Evolutionary conservation across 2,888 invertebrate species (phyloP).

Genomic region (Biston stratarius): DNA sequence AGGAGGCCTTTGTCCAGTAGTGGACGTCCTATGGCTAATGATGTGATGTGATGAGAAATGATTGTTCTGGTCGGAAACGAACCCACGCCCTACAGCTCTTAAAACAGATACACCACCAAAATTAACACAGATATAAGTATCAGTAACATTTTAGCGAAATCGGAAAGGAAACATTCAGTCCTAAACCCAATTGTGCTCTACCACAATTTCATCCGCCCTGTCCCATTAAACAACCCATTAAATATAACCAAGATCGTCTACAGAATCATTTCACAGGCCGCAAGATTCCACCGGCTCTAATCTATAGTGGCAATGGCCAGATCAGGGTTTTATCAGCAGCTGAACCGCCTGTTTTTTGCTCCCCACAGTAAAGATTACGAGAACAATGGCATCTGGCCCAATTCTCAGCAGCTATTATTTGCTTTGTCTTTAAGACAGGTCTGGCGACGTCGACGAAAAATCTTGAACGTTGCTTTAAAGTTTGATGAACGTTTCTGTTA

Average conservation of each 20-base stretch:
- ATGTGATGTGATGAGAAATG: too few relatives aligned
- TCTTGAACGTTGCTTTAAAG: slow-evolving; percentile 14
- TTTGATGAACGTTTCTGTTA: slow-evolving; percentile 14
- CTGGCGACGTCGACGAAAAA: slow-evolving; percentile 15
- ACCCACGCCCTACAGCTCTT: too few relatives aligned
- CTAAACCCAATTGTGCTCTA: slow-evolving; percentile 6
- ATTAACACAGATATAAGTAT: too few relatives aligned
- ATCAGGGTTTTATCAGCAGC: slow-evolving; percentile 32
- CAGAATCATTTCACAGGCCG: slow-evolving; percentile 16
- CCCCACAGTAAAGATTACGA: slow-evolving; percentile 36
- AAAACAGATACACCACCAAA: too few relatives aligned
- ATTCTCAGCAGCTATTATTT: slow-evolving; percentile 36
- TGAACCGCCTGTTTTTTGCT: slow-evolving; percentile 33
- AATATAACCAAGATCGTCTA: slow-evolving; percentile 21
- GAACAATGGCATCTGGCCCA: slow-evolving; percentile 34
- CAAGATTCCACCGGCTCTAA: slow-evolving; percentile 18
- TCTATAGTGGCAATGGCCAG: slow-evolving; percentile 27
- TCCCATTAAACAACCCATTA: slow-evolving; percentile 20
- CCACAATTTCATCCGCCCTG: slow-evolving; percentile 18
- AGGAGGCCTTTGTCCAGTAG: too few relatives aligned
- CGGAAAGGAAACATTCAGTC: slow-evolving; percentile 12
- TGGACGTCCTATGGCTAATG: too few relatives aligned
- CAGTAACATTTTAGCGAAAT: background rate
- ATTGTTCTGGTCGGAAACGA: too few relatives aligned
- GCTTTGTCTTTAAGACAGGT: slow-evolving; percentile 27